Conservation (phyloP, 2,113 vertebrate genomes). For the Manacus vitellinus region DNA sequence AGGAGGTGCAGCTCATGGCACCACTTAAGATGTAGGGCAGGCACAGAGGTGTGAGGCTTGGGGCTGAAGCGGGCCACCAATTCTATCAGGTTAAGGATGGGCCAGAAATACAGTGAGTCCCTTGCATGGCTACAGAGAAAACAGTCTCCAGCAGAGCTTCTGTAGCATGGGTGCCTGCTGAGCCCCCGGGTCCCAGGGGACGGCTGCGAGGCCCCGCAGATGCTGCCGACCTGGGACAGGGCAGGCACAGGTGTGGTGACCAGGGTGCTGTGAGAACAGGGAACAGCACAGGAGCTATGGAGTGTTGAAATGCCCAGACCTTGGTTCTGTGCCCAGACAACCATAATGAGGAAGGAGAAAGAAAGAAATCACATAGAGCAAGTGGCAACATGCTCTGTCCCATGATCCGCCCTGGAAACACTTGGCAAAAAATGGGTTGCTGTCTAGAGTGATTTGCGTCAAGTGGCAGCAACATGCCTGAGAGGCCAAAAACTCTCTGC, state of each 20-base stretch:
- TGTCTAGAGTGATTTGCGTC: not conserved
- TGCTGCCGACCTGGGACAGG: not conserved
- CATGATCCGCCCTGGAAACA: not conserved
- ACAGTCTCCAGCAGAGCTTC: accelerated
- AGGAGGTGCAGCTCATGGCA: not conserved
- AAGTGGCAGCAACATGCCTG: not conserved
- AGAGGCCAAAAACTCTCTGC: not conserved
- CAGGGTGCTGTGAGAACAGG: not conserved
- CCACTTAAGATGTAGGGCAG: not conserved
- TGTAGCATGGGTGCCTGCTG: not conserved
- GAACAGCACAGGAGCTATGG: not conserved
- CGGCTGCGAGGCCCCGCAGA: not conserved
- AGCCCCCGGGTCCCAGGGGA: accelerated
- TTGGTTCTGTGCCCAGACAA: not conserved
- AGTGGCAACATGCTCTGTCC: not conserved
- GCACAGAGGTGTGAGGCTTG: not conserved
- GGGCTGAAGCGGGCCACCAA: not conserved
- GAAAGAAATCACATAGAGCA: not conserved
- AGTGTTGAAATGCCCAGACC: not conserved
- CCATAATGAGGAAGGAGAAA: not conserved
- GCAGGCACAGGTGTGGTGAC: not conserved
- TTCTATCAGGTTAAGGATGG: not conserved
- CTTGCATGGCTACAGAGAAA: not conserved
- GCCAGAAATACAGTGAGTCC: not conserved
- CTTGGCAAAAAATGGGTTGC: not conserved